Percentiles rank a stretch among this genome's conserved stretches.
Conservation (phyloP, 2,113 vertebrate species). For the Pristiophorus japonicus region DNA sequence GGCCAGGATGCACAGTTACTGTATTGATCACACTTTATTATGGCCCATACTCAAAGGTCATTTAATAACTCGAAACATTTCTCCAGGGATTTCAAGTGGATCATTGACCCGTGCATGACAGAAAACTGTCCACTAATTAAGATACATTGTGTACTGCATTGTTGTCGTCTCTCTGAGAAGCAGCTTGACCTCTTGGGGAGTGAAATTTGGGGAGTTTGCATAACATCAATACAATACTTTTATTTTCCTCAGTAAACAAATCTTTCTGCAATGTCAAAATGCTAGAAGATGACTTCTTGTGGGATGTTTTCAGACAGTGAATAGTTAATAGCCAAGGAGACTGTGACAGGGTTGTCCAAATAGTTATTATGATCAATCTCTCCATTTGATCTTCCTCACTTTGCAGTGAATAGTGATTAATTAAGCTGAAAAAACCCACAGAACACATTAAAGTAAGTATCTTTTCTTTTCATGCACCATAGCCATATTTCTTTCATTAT, state of each 20-base stretch:
- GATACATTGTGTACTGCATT: background rate
- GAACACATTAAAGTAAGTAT: background rate
- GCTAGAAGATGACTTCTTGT: background rate
- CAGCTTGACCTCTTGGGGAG: background rate
- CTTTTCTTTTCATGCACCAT: background rate
- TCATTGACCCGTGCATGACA: background rate
- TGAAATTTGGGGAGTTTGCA: background rate
- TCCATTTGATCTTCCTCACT: constrained; percentile 18
- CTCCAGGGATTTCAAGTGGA: background rate
- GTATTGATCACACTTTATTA: background rate
- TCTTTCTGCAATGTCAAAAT: background rate
- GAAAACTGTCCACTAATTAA: background rate
- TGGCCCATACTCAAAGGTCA: background rate
- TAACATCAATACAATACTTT: background rate
- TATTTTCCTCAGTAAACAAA: background rate
- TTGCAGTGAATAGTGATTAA: background rate
- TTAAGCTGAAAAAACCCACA: background rate
- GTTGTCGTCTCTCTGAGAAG: background rate
- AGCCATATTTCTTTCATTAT: background rate
- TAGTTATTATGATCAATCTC: background rate
- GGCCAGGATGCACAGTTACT: background rate
- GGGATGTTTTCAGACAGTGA: background rate
- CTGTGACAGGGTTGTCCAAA: background rate
- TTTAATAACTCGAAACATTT: background rate
- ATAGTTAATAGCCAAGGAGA: background rate